Percentiles rank a stretch among this genome's conserved stretches.
Evolutionary conservation across 2,888 invertebrate genomes (phyloP).

Genomic region (Eupeodes latifasciatus): DNA sequence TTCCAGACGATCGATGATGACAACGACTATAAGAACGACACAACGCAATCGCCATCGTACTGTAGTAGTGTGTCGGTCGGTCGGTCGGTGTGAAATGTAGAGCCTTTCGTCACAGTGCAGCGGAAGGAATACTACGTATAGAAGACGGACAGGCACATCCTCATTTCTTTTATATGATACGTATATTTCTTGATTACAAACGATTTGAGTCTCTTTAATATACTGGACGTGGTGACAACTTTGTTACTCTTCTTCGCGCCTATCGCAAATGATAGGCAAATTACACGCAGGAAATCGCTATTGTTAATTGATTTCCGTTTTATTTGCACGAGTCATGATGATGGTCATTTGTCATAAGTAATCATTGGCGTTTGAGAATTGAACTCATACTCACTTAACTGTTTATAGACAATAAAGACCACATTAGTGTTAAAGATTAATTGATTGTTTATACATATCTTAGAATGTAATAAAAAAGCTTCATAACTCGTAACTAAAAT

Average conservation of each 20-base stretch:
- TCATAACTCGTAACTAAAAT: too few relatives aligned
- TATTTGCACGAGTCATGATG: slow-evolving; percentile 56
- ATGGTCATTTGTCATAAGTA: slow-evolving; percentile 42
- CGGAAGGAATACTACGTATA: slow-evolving; percentile 55
- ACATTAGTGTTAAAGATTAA: not conserved
- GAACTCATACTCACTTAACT: not conserved
- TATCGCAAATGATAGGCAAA: slow-evolving; percentile 38
- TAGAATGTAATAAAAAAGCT: too few relatives aligned
- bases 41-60: not conserved
- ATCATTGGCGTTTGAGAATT: not conserved
- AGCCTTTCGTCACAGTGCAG: slow-evolving; percentile 46
- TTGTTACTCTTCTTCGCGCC: slow-evolving; percentile 39
- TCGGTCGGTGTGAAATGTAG: slow-evolving; percentile 55
- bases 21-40: not conserved
- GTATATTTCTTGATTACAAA: slow-evolving; percentile 44
- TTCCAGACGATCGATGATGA: slow-evolving; percentile 25
- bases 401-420: not conserved
- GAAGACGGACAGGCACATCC: slow-evolving; percentile 42
- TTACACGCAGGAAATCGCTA: slow-evolving; percentile 63
- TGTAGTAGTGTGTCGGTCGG: not conserved
- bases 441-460: not conserved
- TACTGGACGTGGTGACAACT: slow-evolving; percentile 50
- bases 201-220: not conserved
- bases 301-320: slow-evolving; percentile 73
- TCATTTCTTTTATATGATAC: slow-evolving; percentile 42